These are phyloP conservation scores for Epinephelus cyanopodus DNA, from an alignment of 2,113 vertebrate species.

Conservation along the genomic window DNA sequence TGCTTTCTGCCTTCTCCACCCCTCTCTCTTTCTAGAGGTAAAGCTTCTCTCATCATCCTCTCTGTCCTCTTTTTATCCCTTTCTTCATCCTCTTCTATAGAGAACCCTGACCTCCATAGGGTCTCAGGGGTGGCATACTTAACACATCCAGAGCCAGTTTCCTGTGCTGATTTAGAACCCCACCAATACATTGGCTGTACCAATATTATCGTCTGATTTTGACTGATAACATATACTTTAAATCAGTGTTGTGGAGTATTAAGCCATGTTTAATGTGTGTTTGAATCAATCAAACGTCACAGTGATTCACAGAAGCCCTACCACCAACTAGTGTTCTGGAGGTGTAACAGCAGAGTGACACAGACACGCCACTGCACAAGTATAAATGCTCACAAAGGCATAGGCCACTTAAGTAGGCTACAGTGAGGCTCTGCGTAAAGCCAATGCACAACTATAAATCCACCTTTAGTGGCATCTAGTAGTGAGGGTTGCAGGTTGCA, in stretches of 20 bases:
- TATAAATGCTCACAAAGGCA: too few species aligned
- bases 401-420: too few species aligned
- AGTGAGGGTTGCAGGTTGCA: too few species aligned
- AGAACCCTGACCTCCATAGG: constrained; percentile 52
- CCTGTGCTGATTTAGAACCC: neutral
- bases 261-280: too few species aligned
- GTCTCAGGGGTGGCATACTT: neutral
- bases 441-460: too few species aligned
- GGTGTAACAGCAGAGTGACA: too few species aligned
- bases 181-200: neutral
- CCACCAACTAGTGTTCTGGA: too few species aligned
- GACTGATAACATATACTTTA: neutral
- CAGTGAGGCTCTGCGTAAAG: too few species aligned
- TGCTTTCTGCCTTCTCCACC: constrained; percentile 25
- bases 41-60: constrained; percentile 33
- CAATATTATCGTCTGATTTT: neutral
- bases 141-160: neutral
- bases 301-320: too few species aligned
- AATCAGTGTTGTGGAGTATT: neutral
- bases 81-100: constrained; percentile 20
- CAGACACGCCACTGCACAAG: too few species aligned
- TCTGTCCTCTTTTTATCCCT: constrained; percentile 29
- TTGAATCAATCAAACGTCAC: too few species aligned
- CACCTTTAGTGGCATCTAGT: too few species aligned
- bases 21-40: constrained; percentile 30